Percentiles rank a stretch among this genome's conserved stretches.
Conservation (phyloP, 2,113 vertebrate genomes). For the Galeopterus variegatus region DNA sequence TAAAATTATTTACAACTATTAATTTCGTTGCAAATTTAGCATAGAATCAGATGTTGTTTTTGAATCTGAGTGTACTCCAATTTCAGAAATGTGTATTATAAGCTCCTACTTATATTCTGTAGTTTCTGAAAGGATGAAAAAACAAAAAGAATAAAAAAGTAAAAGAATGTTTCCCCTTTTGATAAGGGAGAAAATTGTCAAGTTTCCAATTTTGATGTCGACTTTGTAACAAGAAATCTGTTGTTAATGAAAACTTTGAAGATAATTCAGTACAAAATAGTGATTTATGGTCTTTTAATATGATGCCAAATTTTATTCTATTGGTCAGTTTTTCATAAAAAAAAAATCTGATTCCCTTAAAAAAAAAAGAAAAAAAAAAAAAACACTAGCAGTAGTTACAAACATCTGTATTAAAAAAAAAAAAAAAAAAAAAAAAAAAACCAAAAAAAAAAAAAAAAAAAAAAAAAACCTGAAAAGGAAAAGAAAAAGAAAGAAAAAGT, state of each 20-base stretch:
- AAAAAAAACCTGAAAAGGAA: constrained; percentile 66
- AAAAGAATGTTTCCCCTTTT: constrained; percentile 80
- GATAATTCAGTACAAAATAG: constrained; percentile 79
- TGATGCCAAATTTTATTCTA: constrained; percentile 82
- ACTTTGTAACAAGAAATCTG: constrained; percentile 86
- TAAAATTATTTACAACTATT: constrained; percentile 15
- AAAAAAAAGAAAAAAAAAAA: constrained; percentile 80
- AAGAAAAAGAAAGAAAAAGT: not conserved
- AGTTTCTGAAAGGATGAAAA: not conserved
- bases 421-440: constrained; percentile 51
- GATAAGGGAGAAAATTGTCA: constrained; percentile 83
- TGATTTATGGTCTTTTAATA: constrained; percentile 82
- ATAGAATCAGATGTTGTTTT: not conserved
- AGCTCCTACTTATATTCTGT: constrained; percentile 2
- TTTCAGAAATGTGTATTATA: constrained; percentile 55
- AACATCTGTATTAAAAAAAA: constrained; percentile 25
- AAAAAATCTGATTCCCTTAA: constrained; percentile 71
- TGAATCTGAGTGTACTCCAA: not conserved
- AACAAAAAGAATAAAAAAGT: constrained; percentile 28
- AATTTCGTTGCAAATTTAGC: constrained; percentile 46
- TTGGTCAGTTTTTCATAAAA: constrained; percentile 77
- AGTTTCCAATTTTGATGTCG: constrained; percentile 83
- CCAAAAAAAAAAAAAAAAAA: too few relatives aligned
- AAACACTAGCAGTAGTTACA: constrained; percentile 67
- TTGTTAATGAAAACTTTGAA: constrained; percentile 87